A percentile compares a stretch with the other conserved stretches of the same genome.
These are phyloP conservation scores for Pholis gunnellus DNA, from an alignment of 2,113 vertebrate species.

Conservation along the genomic window DNA sequence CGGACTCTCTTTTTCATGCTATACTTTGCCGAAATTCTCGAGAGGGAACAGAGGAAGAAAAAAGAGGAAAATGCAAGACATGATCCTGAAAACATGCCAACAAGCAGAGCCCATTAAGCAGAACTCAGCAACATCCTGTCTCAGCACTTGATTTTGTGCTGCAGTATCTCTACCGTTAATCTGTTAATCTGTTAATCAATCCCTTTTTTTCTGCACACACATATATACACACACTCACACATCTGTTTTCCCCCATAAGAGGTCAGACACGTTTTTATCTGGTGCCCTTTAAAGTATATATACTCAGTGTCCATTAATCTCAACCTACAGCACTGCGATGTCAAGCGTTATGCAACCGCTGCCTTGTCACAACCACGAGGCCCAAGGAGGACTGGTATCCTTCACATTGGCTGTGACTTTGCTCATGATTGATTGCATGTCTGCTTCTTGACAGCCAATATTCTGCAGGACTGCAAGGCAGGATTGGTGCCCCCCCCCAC, in stretches of 20 bases:
- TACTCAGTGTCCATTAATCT: slow-evolving; percentile 75
- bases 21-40: slow-evolving; percentile 59
- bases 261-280: slow-evolving; percentile 58
- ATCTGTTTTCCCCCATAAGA: slow-evolving; percentile 38
- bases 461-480: slow-evolving; percentile 52
- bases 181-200: slow-evolving; percentile 21
- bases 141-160: slow-evolving; percentile 42
- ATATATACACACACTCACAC: not conserved
- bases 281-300: slow-evolving; percentile 63
- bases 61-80: slow-evolving; percentile 34
- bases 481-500: slow-evolving; percentile 1
- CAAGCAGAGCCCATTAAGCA: slow-evolving; percentile 52
- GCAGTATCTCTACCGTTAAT: slow-evolving; percentile 33
- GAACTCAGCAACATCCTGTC: slow-evolving; percentile 30
- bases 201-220: slow-evolving; percentile 27
- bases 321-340: slow-evolving; percentile 46
- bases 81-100: slow-evolving; percentile 56
- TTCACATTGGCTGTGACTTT: slow-evolving; percentile 79
- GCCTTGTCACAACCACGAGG: slow-evolving; percentile 61
- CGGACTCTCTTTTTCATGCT: slow-evolving; percentile 62
- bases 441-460: slow-evolving; percentile 74
- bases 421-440: slow-evolving; percentile 79
- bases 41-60: slow-evolving; percentile 30
- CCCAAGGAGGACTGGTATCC: slow-evolving; percentile 65
- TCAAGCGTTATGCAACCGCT: slow-evolving; percentile 57